phyloP scores from a whole-genome alignment of 2,797 vertebrate genomes.

The Hemitrygon akajei region DNA sequence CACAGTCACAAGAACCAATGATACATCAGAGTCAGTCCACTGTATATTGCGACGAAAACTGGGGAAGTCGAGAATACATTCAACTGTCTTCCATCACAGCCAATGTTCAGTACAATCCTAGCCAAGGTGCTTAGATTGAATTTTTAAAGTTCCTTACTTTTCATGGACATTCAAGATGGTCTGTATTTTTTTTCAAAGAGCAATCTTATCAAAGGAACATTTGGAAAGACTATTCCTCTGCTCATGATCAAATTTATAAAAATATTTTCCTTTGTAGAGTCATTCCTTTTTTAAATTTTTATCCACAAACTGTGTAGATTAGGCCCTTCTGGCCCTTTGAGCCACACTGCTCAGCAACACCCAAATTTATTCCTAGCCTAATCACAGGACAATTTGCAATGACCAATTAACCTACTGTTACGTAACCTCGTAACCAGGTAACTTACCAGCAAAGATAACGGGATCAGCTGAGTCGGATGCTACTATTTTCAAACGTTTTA shows the following conservation, averaged over 20 bases:
- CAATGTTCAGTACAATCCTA: background rate
- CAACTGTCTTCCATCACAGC: background rate
- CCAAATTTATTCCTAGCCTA: too few relatives aligned
- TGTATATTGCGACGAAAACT: background rate
- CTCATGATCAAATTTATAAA: background rate
- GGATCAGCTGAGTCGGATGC: too few relatives aligned
- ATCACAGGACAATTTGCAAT: too few relatives aligned
- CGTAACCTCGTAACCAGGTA: too few relatives aligned
- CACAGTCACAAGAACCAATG: background rate
- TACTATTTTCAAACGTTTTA: too few relatives aligned
- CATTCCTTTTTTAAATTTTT: too few relatives aligned
- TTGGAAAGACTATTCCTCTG: background rate
- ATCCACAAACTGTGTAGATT: too few relatives aligned
- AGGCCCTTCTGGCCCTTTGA: too few relatives aligned
- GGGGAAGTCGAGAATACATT: background rate
- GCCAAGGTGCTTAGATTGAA: background rate
- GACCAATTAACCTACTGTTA: too few relatives aligned
- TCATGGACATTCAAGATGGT: background rate
- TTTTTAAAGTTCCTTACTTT: background rate
- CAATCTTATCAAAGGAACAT: background rate
- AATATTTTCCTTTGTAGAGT: background rate
- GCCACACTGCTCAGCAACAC: too few relatives aligned
- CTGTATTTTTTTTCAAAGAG: background rate
- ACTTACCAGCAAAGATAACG: too few relatives aligned
- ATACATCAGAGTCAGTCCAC: background rate